Evolutionary conservation across 2,113 vertebrate species (phyloP).

Genomic region (Crotalus viridis): DNA sequence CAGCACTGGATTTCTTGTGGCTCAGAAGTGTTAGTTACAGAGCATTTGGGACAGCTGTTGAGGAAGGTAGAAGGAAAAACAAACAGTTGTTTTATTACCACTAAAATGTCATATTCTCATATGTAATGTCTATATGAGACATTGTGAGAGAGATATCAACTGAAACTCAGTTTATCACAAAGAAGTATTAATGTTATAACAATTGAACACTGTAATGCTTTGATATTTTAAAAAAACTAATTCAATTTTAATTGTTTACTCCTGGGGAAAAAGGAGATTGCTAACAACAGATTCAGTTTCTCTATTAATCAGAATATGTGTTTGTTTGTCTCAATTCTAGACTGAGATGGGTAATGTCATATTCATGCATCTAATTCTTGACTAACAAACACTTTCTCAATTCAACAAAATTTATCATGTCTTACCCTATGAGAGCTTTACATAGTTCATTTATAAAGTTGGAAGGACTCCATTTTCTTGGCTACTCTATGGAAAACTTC

Average conservation of each 20-base stretch:
- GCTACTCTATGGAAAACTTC: not conserved
- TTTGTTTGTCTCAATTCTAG: constrained; percentile 54
- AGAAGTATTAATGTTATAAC: not conserved
- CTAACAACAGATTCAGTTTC: constrained; percentile 38
- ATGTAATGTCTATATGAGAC: not conserved
- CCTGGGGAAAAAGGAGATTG: constrained; percentile 33
- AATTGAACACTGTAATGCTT: constrained; percentile 1
- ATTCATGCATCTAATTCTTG: constrained; percentile 12
- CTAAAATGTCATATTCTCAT: not conserved
- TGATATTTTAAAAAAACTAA: constrained; percentile 33
- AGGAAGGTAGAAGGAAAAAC: not conserved
- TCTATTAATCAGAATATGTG: constrained; percentile 53
- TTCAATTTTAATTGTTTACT: constrained; percentile 46
- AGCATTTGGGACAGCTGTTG: not conserved
- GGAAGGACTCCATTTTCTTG: not conserved
- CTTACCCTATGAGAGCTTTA: not conserved
- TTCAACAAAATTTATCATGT: not conserved
- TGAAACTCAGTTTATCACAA: not conserved
- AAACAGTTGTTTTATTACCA: not conserved
- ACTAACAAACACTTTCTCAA: constrained; percentile 23
- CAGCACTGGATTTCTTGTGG: not conserved
- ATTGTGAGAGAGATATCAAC: constrained; percentile 8
- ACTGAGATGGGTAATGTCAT: constrained; percentile 33
- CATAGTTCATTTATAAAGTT: not conserved
- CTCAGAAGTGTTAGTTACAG: not conserved